phyloP scores from a whole-genome alignment of 1,140 invertebrate genomes.

The Plodia interpunctella region DNA sequence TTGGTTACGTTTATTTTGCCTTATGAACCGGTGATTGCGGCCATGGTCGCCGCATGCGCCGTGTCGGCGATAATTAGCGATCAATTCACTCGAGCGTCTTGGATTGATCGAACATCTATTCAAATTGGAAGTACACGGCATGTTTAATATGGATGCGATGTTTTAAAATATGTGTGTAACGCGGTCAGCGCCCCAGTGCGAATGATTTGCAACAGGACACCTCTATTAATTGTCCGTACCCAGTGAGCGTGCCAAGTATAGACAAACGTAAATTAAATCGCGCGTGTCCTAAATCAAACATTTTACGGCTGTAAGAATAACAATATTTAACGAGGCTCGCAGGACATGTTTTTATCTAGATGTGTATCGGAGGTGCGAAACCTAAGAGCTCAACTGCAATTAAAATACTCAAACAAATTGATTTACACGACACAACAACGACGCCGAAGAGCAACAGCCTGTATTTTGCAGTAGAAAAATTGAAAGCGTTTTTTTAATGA shows the following conservation, averaged over 20 bases:
- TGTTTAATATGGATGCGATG: not conserved
- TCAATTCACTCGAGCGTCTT: not conserved
- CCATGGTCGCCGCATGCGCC: not conserved
- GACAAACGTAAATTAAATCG: slow-evolving; percentile 4
- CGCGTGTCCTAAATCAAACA: slow-evolving; percentile 32
- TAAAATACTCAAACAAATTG: slow-evolving; percentile 35
- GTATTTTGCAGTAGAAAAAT: not conserved
- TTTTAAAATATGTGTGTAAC: not conserved
- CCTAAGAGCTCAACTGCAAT: slow-evolving; percentile 27
- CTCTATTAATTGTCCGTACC: not conserved
- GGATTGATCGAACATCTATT: not conserved
- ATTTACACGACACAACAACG: slow-evolving; percentile 25
- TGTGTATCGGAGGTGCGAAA: slow-evolving; percentile 38
- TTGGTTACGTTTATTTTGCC: slow-evolving; percentile 64
- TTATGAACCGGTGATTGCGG: slow-evolving; percentile 22
- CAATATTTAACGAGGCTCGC: slow-evolving; percentile 33
- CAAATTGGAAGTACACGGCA: not conserved
- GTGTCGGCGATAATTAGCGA: slow-evolving; percentile 5
- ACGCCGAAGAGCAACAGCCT: not conserved
- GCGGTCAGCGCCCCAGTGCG: not conserved
- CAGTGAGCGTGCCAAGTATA: slow-evolving; percentile 3
- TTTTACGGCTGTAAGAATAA: slow-evolving; percentile 35
- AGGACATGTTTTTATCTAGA: slow-evolving; percentile 42
- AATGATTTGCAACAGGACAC: slow-evolving; percentile 5
- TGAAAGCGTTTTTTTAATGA: not conserved